phyloP scores from a whole-genome alignment of 2,113 vertebrate species.

The Alectura lathami region DNA sequence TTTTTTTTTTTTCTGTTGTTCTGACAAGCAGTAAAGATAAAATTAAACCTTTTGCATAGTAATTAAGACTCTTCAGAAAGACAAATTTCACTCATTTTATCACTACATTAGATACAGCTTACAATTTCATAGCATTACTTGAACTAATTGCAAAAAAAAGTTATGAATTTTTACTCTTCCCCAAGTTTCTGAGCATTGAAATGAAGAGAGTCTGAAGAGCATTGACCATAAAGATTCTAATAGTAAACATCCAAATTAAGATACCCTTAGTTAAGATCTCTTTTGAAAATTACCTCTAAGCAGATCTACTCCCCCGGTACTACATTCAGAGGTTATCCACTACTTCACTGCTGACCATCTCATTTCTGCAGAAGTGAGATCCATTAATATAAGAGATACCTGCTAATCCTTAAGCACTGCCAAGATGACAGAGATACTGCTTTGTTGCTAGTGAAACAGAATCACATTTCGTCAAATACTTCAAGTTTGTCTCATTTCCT shows the following conservation, averaged over 20 bases:
- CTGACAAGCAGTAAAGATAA: not conserved
- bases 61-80: not conserved
- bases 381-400: accelerated
- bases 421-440: not conserved
- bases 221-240: not conserved
- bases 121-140: not conserved
- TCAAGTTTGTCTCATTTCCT: not conserved
- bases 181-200: not conserved
- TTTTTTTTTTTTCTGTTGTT: not conserved
- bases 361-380: not conserved
- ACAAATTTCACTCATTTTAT: not conserved
- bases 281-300: not conserved
- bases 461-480: not conserved
- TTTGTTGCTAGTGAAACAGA: not conserved
- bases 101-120: not conserved
- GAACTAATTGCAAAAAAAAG: not conserved
- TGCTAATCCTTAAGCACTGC: not conserved
- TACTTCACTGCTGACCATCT: not conserved
- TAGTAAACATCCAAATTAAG: not conserved
- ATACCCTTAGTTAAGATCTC: not conserved
- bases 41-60: not conserved
- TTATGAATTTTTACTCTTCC: not conserved
- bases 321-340: not conserved
- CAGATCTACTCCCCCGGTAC: not conserved
- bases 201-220: not conserved